These are phyloP conservation scores for Chiroxiphia lanceolata DNA, from an alignment of 2,797 vertebrate genomes.

Conservation along the genomic window DNA sequence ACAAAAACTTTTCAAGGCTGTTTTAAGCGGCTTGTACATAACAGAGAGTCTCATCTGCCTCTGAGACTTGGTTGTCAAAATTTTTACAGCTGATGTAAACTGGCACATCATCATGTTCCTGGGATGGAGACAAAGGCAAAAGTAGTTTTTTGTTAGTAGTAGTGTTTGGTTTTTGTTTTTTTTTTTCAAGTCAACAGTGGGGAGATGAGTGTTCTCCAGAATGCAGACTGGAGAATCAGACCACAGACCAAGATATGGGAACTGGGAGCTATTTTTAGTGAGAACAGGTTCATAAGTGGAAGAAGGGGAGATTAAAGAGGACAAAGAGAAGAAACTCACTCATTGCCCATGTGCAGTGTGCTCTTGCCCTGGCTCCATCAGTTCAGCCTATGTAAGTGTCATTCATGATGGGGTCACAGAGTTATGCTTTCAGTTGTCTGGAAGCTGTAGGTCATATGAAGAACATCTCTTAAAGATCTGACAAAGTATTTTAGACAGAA, in stretches of 20 bases:
- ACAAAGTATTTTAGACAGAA: conserved; percentile 71
- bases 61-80: neutral
- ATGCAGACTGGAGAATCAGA: neutral
- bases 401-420: conserved; percentile 23
- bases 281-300: neutral
- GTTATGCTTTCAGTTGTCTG: conserved; percentile 54
- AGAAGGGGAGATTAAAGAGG: conserved; percentile 24
- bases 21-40: neutral
- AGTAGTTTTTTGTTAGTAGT: neutral
- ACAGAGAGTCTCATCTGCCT: neutral
- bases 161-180: neutral
- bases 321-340: conserved; percentile 26
- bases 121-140: neutral
- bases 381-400: conserved; percentile 14
- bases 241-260: neutral
- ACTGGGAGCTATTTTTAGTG: conserved; percentile 37
- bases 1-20: neutral
- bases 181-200: neutral
- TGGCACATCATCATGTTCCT: conserved; percentile 2
- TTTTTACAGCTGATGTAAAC: conserved; percentile 24
- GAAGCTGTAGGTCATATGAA: conserved; percentile 60
- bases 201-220: neutral
- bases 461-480: conserved; percentile 49
- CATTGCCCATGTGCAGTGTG: neutral
- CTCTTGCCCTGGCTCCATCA: neutral